Evolutionary conservation across 2,888 invertebrate genomes (phyloP).

Genomic region (Aporophyla lueneburgensis): DNA sequence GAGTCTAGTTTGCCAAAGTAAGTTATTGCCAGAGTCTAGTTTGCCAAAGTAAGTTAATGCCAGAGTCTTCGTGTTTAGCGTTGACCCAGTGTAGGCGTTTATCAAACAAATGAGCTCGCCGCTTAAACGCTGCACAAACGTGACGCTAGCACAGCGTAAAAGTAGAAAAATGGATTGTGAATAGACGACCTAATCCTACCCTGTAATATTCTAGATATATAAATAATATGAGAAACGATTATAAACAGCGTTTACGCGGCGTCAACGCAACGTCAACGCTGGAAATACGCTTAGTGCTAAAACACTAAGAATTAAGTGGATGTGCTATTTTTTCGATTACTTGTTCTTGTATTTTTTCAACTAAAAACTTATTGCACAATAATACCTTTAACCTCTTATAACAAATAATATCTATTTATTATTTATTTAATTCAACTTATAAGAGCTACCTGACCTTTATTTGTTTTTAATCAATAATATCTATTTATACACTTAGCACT

Average conservation of each 20-base stretch:
- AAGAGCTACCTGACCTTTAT: no score
- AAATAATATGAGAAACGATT: background rate
- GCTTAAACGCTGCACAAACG: background rate
- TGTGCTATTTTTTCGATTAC: background rate
- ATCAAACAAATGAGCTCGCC: background rate
- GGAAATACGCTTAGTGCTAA: background rate
- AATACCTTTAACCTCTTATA: background rate
- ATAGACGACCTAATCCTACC: no score
- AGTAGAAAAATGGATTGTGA: no score
- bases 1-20: constrained; percentile 62
- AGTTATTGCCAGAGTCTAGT: no score
- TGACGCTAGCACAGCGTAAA: no score
- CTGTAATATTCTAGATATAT: no score
- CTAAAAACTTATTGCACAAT: background rate
- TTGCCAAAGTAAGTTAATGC: constrained; percentile 52
- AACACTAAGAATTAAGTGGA: background rate
- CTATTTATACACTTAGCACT: constrained; percentile 21
- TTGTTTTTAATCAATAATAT: background rate
- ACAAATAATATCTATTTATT: constrained; percentile 3
- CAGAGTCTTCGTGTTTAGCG: background rate
- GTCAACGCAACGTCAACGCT: background rate
- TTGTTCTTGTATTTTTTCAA: background rate
- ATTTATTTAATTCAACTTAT: background rate
- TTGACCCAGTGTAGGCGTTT: background rate
- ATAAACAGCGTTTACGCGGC: background rate